Evolutionary conservation across 2,113 vertebrate species (phyloP).

Genomic region (Saccopteryx leptura): DNA sequence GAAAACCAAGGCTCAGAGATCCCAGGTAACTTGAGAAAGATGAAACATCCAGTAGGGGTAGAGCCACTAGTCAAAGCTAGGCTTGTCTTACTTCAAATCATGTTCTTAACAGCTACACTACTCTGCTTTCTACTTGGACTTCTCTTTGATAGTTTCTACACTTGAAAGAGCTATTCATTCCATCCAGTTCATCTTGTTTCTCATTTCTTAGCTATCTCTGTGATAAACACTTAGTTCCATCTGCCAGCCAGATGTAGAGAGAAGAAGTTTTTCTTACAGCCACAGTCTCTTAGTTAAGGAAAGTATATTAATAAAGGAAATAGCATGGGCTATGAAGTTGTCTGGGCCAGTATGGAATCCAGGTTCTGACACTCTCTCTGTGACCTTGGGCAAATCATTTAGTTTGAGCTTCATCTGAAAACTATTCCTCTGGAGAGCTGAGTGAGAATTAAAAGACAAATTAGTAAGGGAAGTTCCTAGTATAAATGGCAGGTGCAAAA

Average conservation of each 20-base stretch:
- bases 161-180: not conserved
- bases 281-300: not conserved
- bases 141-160: not conserved
- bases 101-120: not conserved
- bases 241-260: slow-evolving; percentile 30
- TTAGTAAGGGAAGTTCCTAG: not conserved
- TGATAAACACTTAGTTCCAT: not conserved
- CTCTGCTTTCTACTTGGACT: not conserved
- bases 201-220: not conserved
- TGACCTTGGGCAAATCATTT: not conserved
- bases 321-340: not conserved
- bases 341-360: not conserved
- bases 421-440: slow-evolving; percentile 8
- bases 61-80: not conserved
- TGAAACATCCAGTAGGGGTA: not conserved
- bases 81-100: not conserved
- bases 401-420: not conserved
- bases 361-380: not conserved
- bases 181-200: slow-evolving; percentile 3
- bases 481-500: not conserved
- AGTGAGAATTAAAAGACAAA: slow-evolving; percentile 28
- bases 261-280: not conserved
- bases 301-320: not conserved
- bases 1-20: not conserved
- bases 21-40: not conserved